Base-by-base conservation (phyloP, 2,797 vertebrate species). In the Gephyroberyx darwinii region DNA sequence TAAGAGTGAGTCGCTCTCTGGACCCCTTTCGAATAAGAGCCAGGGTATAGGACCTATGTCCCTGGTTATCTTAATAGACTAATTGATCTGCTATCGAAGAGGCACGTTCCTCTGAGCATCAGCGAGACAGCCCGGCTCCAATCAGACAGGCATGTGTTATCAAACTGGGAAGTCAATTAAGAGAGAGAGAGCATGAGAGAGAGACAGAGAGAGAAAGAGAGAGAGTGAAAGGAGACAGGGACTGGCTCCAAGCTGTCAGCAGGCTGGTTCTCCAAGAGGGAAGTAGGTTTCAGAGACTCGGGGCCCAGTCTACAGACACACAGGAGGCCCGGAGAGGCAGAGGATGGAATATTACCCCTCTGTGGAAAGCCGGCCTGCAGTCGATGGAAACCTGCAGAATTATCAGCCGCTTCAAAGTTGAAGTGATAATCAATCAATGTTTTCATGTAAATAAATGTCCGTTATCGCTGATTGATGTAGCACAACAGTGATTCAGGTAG, bases 21-120 rank as follows among this genome's bases (percentile, higher is more conserved):
- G 62, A 58, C 31, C 65, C 65, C 73, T 77, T 86, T 84, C 74
- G 80, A 78, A 74, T 58, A 69, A 80, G 74, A 90, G 89, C 82
- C 82, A 65, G 67, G 57, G 31, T 58, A 70, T 63, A 80, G 80
- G 86, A 90, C 86, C 89, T 89, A 63, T 92, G 91, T 92, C 90
- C 89, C 87, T 67, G 81, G 89, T 91, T 94, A 93, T 93, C 93
- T 92, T 89, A 92, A 93, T 91, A 92, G 92, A 92, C 90, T 91
- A 92, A 94, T 93, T 94, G 93, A 94, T 94, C 92, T 84, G 87
- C 90, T 92, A 93, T 92, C 89, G 93, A 94, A 91, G 91, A 93
- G 88, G 80, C 86, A 80, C 89, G 78, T 91, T 93, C 91, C 92
- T 92, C 89, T 91, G 89, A 91, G 92, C 90, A 92, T 93, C 92